A percentile compares a stretch with the other conserved stretches of the same genome.
Evolutionary conservation across 1,140 invertebrate genomes (phyloP).

Genomic region (Solen grandis): DNA sequence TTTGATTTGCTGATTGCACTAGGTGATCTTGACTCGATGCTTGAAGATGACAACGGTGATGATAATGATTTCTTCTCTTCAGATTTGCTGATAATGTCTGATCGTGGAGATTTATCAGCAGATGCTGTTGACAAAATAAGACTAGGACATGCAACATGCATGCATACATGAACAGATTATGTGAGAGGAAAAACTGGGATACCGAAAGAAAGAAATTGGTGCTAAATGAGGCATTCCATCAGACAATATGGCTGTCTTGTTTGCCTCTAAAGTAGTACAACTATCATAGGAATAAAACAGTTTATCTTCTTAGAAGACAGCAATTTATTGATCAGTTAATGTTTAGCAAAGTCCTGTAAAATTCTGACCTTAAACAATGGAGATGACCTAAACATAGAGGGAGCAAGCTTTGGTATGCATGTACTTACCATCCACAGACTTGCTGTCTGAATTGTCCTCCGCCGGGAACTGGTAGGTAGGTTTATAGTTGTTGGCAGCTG

Average conservation of each 20-base stretch:
- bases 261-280: too few species aligned
- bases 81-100: not conserved
- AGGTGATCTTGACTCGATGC: not conserved
- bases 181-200: not conserved
- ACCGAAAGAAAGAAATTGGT: too few species aligned
- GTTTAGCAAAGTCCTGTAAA: conserved; percentile 16
- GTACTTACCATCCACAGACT: conserved; percentile 64
- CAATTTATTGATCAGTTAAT: not conserved
- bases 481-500: conserved; percentile 72
- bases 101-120: conserved; percentile 10
- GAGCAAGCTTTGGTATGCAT: not conserved
- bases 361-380: not conserved
- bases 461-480: conserved; percentile 76
- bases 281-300: not conserved
- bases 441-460: conserved; percentile 67
- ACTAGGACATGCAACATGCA: conserved; percentile 8
- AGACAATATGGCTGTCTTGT: too few species aligned
- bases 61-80: not conserved
- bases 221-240: too few species aligned
- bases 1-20: conserved; percentile 20
- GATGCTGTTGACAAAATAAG: conserved; percentile 1
- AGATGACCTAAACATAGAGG: not conserved
- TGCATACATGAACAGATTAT: not conserved
- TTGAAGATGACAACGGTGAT: conserved; percentile 1
- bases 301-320: not conserved